Percentiles rank a stretch among this genome's conserved stretches.
These are phyloP conservation scores for Phthorimaea operculella DNA, from an alignment of 1,140 invertebrate genomes.

Conservation along the genomic window DNA sequence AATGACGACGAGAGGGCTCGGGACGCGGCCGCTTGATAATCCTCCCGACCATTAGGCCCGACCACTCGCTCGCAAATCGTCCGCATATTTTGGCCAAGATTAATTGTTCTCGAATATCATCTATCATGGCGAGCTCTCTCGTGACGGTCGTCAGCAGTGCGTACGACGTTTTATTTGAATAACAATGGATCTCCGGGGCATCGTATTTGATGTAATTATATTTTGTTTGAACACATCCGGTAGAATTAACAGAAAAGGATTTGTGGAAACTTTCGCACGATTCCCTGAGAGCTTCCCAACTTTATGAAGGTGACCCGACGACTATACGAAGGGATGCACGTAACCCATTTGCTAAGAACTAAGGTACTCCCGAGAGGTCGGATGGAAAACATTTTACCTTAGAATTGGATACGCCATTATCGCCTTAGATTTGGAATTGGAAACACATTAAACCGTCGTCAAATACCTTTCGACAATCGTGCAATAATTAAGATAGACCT, in stretches of 20 bases:
- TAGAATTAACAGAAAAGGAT: conserved; percentile 14
- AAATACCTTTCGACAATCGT: too few relatives aligned
- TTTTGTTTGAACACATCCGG: conserved; percentile 29
- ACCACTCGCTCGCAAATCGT: conserved; percentile 64
- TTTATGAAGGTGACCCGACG: conserved; percentile 3
- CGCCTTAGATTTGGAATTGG: too few relatives aligned
- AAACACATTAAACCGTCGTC: too few relatives aligned
- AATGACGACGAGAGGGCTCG: conserved; percentile 37
- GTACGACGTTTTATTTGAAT: conserved; percentile 61
- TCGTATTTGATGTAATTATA: conserved; percentile 44
- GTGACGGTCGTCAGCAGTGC: conserved; percentile 58
- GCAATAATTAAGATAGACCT: too few relatives aligned
- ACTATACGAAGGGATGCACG: neutral
- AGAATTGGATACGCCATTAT: neutral
- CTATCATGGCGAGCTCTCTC: conserved; percentile 63
- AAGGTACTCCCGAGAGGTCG: neutral
- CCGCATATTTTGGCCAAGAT: conserved; percentile 66
- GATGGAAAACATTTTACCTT: neutral
- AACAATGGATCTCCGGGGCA: conserved; percentile 42
- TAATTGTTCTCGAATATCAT: conserved; percentile 67
- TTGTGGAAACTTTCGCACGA: conserved; percentile 10
- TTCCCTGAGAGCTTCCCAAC: conserved; percentile 11
- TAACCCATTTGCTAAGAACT: neutral
- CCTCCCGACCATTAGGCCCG: conserved; percentile 59
- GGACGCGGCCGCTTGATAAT: conserved; percentile 51